Evolutionary conservation across 2,797 vertebrate genomes (phyloP).

Genomic region (Florisuga fusca): DNA sequence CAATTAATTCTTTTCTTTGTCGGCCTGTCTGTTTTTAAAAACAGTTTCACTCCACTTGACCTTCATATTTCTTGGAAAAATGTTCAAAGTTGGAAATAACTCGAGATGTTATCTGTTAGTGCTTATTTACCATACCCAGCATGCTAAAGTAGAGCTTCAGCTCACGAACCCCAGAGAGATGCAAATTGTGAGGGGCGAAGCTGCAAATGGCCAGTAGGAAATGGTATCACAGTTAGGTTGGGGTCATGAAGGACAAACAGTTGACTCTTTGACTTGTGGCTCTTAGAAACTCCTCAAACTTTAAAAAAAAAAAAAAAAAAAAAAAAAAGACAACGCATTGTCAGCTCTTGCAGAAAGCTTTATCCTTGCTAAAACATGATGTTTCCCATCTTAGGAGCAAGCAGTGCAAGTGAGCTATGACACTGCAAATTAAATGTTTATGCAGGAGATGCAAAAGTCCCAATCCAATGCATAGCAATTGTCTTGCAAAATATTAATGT

Average conservation of each 20-base stretch:
- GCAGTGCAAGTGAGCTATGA: background rate
- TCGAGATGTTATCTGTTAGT: conserved; percentile 36
- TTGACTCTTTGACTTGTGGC: background rate
- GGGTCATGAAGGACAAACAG: background rate
- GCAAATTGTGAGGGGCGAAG: background rate
- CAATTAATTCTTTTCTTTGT: conserved; percentile 44
- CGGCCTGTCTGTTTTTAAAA: conserved; percentile 25
- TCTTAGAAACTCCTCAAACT: background rate
- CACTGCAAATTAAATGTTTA: background rate
- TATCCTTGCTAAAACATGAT: background rate
- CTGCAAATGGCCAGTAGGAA: background rate
- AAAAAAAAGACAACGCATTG: background rate
- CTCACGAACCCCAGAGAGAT: background rate
- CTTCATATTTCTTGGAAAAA: conserved; percentile 53
- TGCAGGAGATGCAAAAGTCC: background rate
- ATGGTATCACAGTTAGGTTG: background rate
- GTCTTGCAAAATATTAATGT: background rate
- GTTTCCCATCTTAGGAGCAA: background rate
- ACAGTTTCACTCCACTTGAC: conserved; percentile 54
- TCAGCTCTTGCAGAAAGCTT: background rate
- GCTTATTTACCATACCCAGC: background rate
- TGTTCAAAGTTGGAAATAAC: conserved; percentile 34
- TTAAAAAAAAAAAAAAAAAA: background rate
- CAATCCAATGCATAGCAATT: background rate
- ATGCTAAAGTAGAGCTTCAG: background rate